phyloP scores from a whole-genome alignment of 1,140 invertebrate genomes.

The Bilobella aurantiaca region DNA sequence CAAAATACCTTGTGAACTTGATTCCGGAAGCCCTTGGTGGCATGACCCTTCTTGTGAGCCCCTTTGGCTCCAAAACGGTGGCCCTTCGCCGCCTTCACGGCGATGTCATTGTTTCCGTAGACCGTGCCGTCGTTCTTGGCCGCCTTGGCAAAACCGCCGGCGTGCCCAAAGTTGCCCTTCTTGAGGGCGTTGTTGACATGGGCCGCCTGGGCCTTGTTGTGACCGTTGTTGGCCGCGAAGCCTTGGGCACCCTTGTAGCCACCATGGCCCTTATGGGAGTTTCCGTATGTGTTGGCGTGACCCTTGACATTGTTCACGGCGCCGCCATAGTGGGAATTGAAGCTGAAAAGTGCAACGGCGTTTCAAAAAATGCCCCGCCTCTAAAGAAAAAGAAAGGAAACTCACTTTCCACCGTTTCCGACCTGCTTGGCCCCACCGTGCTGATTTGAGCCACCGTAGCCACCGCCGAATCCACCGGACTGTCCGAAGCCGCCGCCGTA shows the following conservation, averaged over 20 bases:
- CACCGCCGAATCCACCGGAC: constrained; percentile 16
- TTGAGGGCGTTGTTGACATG: constrained; percentile 30
- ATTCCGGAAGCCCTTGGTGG: constrained; percentile 33
- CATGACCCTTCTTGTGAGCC: constrained; percentile 30
- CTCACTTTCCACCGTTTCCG: constrained; percentile 21
- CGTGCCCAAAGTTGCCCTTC: constrained; percentile 26
- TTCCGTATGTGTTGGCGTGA: constrained; percentile 13
- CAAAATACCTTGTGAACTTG: constrained; percentile 32
- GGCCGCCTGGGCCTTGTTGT: constrained; percentile 8
- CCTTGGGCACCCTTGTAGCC: constrained; percentile 26
- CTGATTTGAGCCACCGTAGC: constrained; percentile 4
- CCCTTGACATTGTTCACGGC: constrained; percentile 22
- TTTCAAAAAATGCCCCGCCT: neutral
- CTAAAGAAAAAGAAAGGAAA: neutral
- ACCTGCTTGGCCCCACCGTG: constrained; percentile 17
- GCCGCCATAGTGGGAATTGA: constrained; percentile 19
- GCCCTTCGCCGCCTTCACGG: constrained; percentile 27
- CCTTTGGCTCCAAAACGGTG: constrained; percentile 27
- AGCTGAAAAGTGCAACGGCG: constrained; percentile 12
- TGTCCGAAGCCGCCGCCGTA: constrained; percentile 9
- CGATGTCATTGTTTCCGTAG: constrained; percentile 26
- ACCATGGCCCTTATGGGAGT: neutral
- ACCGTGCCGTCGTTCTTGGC: constrained; percentile 23
- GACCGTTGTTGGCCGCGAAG: constrained; percentile 14
- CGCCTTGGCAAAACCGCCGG: constrained; percentile 22